These are phyloP conservation scores for Drosophila subpulchrella DNA, from an alignment of 1,140 invertebrate species.

Conservation along the genomic window DNA sequence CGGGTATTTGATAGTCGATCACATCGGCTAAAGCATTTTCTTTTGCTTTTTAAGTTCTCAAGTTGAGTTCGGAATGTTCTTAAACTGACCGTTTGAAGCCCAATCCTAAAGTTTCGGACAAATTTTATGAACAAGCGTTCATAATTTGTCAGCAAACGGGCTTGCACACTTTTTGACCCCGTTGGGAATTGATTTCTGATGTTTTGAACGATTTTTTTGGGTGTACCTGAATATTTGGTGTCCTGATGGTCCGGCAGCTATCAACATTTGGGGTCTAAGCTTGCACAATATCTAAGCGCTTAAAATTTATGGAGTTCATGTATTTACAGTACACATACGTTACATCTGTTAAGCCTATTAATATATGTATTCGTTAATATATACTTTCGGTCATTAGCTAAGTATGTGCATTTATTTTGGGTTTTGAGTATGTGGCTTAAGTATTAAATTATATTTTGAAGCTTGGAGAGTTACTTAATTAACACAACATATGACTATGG, in stretches of 20 bases:
- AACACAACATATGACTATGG: constrained; percentile 35
- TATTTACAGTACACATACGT: constrained; percentile 33
- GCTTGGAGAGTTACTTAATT: constrained; percentile 42
- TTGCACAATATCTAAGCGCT: constrained; percentile 5
- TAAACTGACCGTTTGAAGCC: no score
- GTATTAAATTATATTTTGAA: constrained; percentile 27
- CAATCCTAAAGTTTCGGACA: no score
- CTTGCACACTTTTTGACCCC: no score
- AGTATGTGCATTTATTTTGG: background rate
- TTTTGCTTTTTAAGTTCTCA: no score
- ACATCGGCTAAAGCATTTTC: no score
- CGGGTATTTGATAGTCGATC: no score
- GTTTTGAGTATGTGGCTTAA: background rate
- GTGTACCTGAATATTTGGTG: background rate
- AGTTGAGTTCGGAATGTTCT: no score
- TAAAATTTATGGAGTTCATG: constrained; percentile 49
- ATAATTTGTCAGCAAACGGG: no score
- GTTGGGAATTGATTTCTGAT: no score
- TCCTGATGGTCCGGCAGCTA: background rate
- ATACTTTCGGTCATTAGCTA: constrained; percentile 7
- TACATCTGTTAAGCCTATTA: constrained; percentile 28
- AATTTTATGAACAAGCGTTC: no score
- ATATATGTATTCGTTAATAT: constrained; percentile 33
- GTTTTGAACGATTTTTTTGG: no score
- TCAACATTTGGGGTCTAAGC: background rate